Evolutionary conservation across 1,140 invertebrate species (phyloP).

Genomic region (Eufriesea mexicana): DNA sequence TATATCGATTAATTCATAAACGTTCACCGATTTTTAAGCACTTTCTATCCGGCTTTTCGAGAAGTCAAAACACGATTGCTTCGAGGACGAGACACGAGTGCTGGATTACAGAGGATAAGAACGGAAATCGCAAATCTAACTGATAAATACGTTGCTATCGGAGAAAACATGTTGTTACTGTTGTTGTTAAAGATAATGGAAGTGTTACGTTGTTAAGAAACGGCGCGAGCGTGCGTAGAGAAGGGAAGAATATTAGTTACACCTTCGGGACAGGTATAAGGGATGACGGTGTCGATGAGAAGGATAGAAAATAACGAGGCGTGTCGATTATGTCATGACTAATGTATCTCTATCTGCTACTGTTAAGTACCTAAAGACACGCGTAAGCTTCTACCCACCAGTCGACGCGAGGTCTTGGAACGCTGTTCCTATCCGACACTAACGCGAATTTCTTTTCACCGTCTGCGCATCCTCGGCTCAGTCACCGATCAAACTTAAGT

Average conservation of each 20-base stretch:
- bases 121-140: conserved; percentile 40
- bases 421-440: conserved; percentile 41
- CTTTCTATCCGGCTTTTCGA: conserved; percentile 4
- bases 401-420: conserved; percentile 18
- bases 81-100: conserved; percentile 41
- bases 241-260: conserved; percentile 15
- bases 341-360: conserved; percentile 37
- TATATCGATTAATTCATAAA: not conserved
- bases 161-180: conserved; percentile 73
- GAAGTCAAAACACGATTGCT: conserved; percentile 3
- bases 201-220: conserved; percentile 74
- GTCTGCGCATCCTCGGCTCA: conserved; percentile 35
- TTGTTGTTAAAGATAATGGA: conserved; percentile 76
- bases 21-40: not conserved
- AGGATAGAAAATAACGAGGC: not conserved
- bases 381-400: not conserved
- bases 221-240: not conserved
- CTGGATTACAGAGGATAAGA: not conserved
- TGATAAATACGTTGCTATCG: conserved; percentile 63
- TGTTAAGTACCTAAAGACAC: conserved; percentile 26
- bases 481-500: not conserved
- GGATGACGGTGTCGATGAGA: not conserved
- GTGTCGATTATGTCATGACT: conserved; percentile 18
- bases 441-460: conserved; percentile 32
- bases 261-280: not conserved